Conservation (phyloP, 2,113 vertebrate species). For the Petrocephalus zakoni region DNA sequence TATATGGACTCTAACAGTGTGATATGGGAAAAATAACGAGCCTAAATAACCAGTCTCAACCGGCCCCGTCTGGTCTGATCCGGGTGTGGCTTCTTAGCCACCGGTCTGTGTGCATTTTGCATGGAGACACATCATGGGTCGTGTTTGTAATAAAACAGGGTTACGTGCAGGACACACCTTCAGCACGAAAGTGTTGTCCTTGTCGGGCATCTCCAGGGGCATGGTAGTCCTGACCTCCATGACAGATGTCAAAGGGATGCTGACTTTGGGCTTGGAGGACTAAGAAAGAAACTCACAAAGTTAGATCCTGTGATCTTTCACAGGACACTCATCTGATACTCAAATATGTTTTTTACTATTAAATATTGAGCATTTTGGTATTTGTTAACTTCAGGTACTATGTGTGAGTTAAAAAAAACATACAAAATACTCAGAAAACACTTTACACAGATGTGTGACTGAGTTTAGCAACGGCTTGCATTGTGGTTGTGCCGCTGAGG, state of each 20-base stretch:
- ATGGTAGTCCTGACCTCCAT: slow-evolving; percentile 96
- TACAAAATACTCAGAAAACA: not conserved
- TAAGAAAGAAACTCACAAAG: slow-evolving; percentile 39
- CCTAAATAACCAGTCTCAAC: not conserved
- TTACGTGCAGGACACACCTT: slow-evolving; percentile 67
- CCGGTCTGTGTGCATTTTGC: not conserved
- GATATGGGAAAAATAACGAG: not conserved
- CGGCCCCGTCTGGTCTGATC: not conserved
- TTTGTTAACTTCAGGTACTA: not conserved
- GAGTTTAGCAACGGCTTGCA: not conserved
- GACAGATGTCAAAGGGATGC: slow-evolving; percentile 86
- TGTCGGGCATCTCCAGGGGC: slow-evolving; percentile 97
- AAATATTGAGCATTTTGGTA: not conserved
- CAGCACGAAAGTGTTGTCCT: slow-evolving; percentile 95
- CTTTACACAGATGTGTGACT: not conserved
- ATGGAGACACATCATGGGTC: not conserved
- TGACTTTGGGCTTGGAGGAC: slow-evolving; percentile 92
- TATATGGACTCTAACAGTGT: not conserved
- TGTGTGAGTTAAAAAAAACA: not conserved
- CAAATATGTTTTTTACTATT: not conserved
- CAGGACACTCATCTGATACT: not conserved
- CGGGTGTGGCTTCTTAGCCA: not conserved
- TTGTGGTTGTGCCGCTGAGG: not conserved
- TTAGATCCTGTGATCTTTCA: not conserved
- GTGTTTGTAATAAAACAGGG: not conserved